Evolutionary conservation across 2,797 vertebrate species (phyloP).

Genomic region (Lacerta viridis): DNA sequence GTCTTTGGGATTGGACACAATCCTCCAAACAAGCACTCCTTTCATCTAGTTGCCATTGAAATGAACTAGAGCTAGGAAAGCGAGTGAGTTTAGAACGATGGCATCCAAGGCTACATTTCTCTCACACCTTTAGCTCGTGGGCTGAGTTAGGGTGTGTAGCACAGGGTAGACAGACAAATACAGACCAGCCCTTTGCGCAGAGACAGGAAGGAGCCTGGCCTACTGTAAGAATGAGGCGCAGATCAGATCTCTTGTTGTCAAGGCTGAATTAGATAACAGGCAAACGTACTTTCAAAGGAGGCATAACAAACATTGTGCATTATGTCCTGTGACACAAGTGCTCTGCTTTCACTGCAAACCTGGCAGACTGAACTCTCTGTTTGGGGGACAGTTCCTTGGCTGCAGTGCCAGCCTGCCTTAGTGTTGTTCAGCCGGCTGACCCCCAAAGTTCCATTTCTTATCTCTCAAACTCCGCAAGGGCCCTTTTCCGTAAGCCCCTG

Average conservation of each 20-base stretch:
- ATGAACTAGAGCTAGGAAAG: neutral
- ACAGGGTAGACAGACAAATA: neutral
- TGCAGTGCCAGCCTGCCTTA: neutral
- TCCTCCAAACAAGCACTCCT: neutral
- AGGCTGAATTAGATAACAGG: neutral
- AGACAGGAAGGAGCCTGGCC: neutral
- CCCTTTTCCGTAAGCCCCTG: neutral
- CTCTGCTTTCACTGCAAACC: neutral
- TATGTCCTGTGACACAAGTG: neutral
- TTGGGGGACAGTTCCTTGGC: neutral
- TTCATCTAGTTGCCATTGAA: neutral
- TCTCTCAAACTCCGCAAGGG: neutral
- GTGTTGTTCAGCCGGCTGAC: neutral
- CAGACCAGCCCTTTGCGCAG: neutral
- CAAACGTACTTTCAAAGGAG: neutral
- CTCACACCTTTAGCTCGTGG: neutral
- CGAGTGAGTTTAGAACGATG: neutral
- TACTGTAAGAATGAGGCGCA: neutral
- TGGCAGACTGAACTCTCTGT: neutral
- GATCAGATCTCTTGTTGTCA: neutral
- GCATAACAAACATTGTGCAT: neutral
- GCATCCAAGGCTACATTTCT: neutral
- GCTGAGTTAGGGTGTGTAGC: too few species aligned
- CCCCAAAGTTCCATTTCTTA: neutral
- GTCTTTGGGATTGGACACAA: conserved; percentile 8